phyloP scores from a whole-genome alignment of 2,888 invertebrate species.

The Aspidiotus rigidus region DNA sequence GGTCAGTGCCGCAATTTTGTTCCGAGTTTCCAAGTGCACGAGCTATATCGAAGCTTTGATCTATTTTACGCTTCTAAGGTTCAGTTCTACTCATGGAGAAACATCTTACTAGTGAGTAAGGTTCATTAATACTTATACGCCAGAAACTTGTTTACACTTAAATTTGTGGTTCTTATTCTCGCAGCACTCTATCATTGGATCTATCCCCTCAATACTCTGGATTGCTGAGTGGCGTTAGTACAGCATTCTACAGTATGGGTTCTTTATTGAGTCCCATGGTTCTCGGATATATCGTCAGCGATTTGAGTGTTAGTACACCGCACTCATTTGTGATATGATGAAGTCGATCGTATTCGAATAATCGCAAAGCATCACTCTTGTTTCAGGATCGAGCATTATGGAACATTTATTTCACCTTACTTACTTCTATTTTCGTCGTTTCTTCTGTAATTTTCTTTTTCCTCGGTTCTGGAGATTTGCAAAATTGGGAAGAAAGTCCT shows the following conservation, averaged over 20 bases:
- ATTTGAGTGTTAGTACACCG: neutral
- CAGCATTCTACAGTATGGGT: neutral
- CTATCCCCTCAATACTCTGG: neutral
- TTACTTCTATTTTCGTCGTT: too few relatives aligned
- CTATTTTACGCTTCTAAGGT: conserved; percentile 3
- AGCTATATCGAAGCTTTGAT: neutral
- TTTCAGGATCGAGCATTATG: too few relatives aligned
- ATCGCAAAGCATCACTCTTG: too few relatives aligned
- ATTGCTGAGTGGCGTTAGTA: neutral
- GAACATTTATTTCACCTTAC: too few relatives aligned
- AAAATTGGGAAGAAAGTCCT: too few relatives aligned
- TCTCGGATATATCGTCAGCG: neutral
- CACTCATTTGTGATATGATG: too few relatives aligned
- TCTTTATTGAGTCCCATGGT: neutral
- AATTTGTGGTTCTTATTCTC: neutral
- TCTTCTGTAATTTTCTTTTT: too few relatives aligned
- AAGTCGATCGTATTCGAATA: too few relatives aligned
- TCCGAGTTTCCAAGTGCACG: neutral
- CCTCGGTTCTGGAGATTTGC: too few relatives aligned
- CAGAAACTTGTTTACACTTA: too few relatives aligned
- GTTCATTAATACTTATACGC: neutral
- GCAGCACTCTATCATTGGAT: neutral
- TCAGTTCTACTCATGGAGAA: neutral
- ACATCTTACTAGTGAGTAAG: conserved; percentile 1
- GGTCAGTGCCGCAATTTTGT: neutral